Evolutionary conservation across 2,888 invertebrate species (phyloP).

Genomic region (Amblyteles armatorius): DNA sequence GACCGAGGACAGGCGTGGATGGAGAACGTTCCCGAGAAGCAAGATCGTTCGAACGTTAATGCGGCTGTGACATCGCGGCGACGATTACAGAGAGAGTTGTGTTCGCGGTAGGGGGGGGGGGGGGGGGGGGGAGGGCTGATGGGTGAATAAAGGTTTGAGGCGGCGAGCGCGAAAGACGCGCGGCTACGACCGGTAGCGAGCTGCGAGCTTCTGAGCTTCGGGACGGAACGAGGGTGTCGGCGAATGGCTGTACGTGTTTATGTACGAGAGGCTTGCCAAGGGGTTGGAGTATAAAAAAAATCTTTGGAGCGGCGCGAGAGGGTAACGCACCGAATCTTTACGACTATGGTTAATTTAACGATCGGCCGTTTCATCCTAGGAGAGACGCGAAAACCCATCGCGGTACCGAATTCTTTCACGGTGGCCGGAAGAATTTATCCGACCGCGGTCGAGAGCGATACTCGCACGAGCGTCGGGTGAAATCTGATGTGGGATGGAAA

Average conservation of each 20-base stretch:
- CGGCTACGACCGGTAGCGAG: neutral
- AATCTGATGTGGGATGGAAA: too few relatives aligned
- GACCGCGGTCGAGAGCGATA: neutral
- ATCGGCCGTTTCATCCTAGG: constrained; percentile 1
- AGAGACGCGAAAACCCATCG: neutral
- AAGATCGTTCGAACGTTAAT: constrained; percentile 59
- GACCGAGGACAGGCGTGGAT: constrained; percentile 38
- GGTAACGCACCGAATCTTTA: constrained; percentile 26
- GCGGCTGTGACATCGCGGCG: constrained; percentile 44
- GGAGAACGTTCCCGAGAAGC: constrained; percentile 31
- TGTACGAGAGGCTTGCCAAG: neutral
- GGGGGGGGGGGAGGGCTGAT: constrained; percentile 42
- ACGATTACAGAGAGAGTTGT: constrained; percentile 2
- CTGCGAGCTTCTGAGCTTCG: neutral
- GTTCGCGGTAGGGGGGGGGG: neutral
- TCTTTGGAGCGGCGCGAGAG: neutral
- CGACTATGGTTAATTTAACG: constrained; percentile 55
- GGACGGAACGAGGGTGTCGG: neutral
- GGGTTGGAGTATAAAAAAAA: neutral
- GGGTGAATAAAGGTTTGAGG: constrained; percentile 50
- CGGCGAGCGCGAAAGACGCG: constrained; percentile 11
- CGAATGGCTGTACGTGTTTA: constrained; percentile 4
- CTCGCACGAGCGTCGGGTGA: neutral
- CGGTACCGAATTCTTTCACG: neutral
- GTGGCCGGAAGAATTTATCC: neutral